These are phyloP conservation scores for Corythornis cristatus DNA, from an alignment of 2,113 vertebrate genomes.

Conservation along the genomic window DNA sequence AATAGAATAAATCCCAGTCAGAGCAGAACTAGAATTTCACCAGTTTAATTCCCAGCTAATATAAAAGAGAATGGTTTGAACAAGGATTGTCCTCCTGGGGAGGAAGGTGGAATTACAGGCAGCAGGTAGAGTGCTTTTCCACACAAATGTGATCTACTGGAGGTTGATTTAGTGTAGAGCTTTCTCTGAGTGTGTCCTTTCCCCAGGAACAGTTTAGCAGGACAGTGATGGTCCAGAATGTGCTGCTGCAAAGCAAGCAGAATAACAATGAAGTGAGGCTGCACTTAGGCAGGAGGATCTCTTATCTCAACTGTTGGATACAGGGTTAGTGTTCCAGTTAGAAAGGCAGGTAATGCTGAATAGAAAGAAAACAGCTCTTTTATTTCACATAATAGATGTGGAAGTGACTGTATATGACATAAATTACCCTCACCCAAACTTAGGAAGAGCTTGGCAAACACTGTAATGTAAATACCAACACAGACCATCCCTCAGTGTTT, in stretches of 20 bases:
- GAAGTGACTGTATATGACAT: background rate
- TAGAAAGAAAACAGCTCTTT: background rate
- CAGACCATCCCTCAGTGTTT: background rate
- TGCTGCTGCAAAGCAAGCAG: slow-evolving; percentile 19
- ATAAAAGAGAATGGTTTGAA: background rate
- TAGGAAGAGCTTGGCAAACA: background rate
- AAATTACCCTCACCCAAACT: background rate
- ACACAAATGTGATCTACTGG: background rate
- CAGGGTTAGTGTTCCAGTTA: background rate
- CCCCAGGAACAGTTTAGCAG: background rate
- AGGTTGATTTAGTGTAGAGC: background rate
- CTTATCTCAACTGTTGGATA: background rate
- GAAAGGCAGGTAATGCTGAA: background rate
- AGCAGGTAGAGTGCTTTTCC: background rate
- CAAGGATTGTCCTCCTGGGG: background rate
- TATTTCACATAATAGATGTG: background rate
- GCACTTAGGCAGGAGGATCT: background rate
- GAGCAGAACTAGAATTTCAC: background rate
- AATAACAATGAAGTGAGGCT: background rate
- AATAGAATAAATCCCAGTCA: background rate
- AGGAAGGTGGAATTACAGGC: background rate
- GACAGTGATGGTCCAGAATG: background rate
- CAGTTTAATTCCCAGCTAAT: background rate
- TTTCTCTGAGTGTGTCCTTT: background rate
- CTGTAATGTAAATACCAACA: background rate